These are phyloP conservation scores for Heliocidaris tuberculata DNA, from an alignment of 35 echinoderm and acorn worm species.

Conservation along the genomic window DNA sequence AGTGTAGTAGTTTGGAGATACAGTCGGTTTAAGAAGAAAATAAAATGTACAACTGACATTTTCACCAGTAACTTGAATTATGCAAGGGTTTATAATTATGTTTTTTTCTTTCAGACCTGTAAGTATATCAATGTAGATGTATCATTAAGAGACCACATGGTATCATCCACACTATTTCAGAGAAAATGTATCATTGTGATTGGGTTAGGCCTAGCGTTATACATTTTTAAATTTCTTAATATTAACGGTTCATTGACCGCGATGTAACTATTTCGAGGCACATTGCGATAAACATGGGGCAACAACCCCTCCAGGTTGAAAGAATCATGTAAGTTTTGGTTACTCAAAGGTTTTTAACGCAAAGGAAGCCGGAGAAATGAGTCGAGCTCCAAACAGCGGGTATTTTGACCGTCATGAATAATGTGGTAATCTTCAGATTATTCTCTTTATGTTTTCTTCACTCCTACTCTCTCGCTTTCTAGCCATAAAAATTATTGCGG, in stretches of 20 bases:
- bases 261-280: neutral
- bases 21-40: too few relatives aligned
- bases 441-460: slow-evolving; percentile 1
- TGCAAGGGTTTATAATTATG: too few relatives aligned
- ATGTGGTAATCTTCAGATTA: neutral
- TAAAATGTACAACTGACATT: too few relatives aligned
- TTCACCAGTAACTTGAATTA: too few relatives aligned
- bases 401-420: neutral
- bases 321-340: neutral
- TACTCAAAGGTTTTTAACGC: neutral
- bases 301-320: neutral
- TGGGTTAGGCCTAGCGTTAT: too few relatives aligned
- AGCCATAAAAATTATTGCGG: neutral
- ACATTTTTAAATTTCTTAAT: neutral
- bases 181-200: too few relatives aligned
- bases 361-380: neutral
- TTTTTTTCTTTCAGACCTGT: too few relatives aligned
- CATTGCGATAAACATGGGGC: neutral
- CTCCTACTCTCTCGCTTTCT: neutral
- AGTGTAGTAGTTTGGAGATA: too few relatives aligned
- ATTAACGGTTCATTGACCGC: neutral
- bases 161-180: too few relatives aligned
- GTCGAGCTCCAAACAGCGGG: neutral
- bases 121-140: too few relatives aligned
- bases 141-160: too few relatives aligned